Evolutionary conservation across 2,797 vertebrate genomes (phyloP).

Genomic region (Cirrhinus molitorella): DNA sequence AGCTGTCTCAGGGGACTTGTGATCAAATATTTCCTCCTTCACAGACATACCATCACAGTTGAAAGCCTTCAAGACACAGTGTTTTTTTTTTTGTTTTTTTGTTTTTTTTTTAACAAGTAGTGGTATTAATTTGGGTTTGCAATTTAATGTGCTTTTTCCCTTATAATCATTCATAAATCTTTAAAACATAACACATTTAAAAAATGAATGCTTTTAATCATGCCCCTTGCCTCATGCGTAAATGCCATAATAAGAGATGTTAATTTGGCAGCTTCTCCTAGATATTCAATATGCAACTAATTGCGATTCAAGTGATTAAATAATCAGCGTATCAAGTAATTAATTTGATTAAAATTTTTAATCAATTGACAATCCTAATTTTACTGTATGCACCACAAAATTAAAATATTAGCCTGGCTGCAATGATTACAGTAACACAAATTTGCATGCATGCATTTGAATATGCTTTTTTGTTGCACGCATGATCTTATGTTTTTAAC

Average conservation of each 20-base stretch:
- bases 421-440: conserved; percentile 4
- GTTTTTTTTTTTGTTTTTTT: background rate
- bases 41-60: background rate
- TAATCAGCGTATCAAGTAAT: background rate
- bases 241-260: background rate
- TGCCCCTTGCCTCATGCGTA: background rate
- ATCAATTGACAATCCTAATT: background rate
- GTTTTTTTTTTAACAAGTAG: background rate
- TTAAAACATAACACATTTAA: background rate
- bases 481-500: too few species aligned
- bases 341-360: background rate
- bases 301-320: conserved; percentile 9
- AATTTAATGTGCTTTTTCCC: background rate
- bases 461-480: background rate
- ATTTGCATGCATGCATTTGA: background rate
- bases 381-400: background rate
- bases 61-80: background rate
- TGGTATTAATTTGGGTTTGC: background rate
- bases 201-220: background rate
- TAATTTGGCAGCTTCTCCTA: background rate
- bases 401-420: background rate
- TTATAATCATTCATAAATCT: background rate
- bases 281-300: background rate
- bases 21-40: background rate
- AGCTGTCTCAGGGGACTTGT: background rate